These are phyloP conservation scores for Albula goreensis DNA, from an alignment of 2,113 vertebrate species.

Conservation along the genomic window DNA sequence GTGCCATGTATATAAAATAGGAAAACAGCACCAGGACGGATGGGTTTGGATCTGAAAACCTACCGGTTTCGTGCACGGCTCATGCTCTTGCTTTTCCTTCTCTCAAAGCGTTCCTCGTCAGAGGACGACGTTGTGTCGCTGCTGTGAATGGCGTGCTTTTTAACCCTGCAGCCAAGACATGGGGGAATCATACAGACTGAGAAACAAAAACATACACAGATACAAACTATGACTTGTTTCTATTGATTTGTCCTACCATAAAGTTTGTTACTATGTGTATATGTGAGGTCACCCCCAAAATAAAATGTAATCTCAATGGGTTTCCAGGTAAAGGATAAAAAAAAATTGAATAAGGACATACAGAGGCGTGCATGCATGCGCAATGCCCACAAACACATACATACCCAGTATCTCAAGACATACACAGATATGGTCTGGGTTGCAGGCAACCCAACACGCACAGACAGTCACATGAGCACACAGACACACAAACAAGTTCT, in stretches of 20 bases:
- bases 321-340: too few species aligned
- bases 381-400: too few species aligned
- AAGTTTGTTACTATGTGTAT: too few species aligned
- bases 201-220: constrained; percentile 8
- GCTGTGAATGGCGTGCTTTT: constrained; percentile 98
- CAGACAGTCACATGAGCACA: neutral
- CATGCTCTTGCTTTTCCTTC: constrained; percentile 98
- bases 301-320: too few species aligned
- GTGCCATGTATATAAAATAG: too few species aligned
- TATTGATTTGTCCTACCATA: too few species aligned
- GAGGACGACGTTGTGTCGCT: constrained; percentile 96
- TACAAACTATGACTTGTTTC: neutral
- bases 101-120: constrained; percentile 97
- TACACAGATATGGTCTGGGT: too few species aligned
- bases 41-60: neutral
- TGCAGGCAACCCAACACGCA: neutral
- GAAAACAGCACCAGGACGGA: too few species aligned
- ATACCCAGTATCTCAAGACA: too few species aligned
- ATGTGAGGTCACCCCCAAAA: too few species aligned
- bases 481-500: neutral
- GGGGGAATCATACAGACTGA: neutral
- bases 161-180: constrained; percentile 75
- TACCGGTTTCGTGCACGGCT: constrained; percentile 93
- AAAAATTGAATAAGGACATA: too few species aligned
- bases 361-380: too few species aligned